Evolutionary conservation across 2,888 invertebrate genomes (phyloP).

Genomic region (Nipponacmea schrenckii): DNA sequence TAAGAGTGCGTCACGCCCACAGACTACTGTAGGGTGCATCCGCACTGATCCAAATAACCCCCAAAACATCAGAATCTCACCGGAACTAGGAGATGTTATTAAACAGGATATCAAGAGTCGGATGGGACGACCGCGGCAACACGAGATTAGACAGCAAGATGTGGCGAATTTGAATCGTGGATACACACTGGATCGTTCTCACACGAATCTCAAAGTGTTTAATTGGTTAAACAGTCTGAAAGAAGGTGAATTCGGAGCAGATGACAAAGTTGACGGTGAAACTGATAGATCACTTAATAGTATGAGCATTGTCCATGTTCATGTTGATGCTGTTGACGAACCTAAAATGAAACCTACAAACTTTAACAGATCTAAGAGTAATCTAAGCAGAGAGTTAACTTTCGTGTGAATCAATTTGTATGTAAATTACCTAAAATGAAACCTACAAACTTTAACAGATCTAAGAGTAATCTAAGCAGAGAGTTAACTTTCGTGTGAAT

Average conservation of each 20-base stretch:
- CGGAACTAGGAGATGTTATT: conserved; percentile 55
- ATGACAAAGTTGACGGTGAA: conserved; percentile 33
- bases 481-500: too few species aligned
- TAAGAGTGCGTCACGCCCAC: conserved; percentile 40
- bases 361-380: too few species aligned
- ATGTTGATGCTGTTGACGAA: conserved; percentile 53
- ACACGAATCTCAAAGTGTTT: conserved; percentile 92
- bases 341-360: conserved; percentile 46
- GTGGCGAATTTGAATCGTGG: conserved; percentile 50
- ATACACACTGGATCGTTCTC: conserved; percentile 45
- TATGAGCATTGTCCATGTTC: conserved; percentile 21
- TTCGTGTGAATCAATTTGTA: too few species aligned
- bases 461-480: too few species aligned
- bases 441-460: conserved; percentile 24
- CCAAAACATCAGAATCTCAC: conserved; percentile 57
- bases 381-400: too few species aligned
- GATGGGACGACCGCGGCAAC: conserved; percentile 59
- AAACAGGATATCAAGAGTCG: conserved; percentile 53
- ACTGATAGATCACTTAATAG: conserved; percentile 31
- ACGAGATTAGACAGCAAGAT: conserved; percentile 50
- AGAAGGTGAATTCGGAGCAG: conserved; percentile 70
- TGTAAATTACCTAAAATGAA: conserved; percentile 36
- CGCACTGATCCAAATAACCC: conserved; percentile 49
- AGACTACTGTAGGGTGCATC: conserved; percentile 50
- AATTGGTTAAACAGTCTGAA: conserved; percentile 92